Percentiles rank a stretch among this genome's conserved stretches.
Evolutionary conservation across 2,113 vertebrate species (phyloP).

Genomic region (Pseudopipra pipra): DNA sequence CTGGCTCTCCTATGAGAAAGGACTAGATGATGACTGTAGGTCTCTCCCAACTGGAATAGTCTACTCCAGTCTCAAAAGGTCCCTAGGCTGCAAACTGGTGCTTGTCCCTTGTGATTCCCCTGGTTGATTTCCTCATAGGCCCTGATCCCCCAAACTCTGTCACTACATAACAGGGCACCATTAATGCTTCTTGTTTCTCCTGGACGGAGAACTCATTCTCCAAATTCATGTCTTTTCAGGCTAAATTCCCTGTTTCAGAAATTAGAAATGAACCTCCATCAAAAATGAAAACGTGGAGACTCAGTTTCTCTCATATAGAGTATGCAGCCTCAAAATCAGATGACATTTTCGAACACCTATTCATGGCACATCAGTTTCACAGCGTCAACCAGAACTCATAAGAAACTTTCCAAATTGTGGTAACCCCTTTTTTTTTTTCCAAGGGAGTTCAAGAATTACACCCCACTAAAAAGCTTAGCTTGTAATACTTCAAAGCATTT

Average conservation of each 20-base stretch:
- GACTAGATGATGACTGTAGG: background rate
- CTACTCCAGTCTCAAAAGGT: background rate
- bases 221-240: background rate
- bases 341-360: fast-evolving
- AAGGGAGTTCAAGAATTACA: background rate
- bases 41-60: background rate
- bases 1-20: background rate
- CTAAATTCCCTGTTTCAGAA: background rate
- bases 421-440: background rate
- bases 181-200: background rate
- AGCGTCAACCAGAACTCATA: background rate
- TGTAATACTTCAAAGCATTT: conserved; percentile 6
- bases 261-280: background rate
- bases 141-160: background rate
- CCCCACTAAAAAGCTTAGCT: background rate
- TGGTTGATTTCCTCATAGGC: fast-evolving
- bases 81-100: background rate
- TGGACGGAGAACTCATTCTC: background rate
- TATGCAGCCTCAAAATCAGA: background rate
- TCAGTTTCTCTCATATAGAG: fast-evolving
- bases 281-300: background rate
- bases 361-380: background rate
- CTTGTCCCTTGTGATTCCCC: background rate
- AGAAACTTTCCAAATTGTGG: background rate
- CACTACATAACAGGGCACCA: background rate